phyloP scores from a whole-genome alignment of 2,888 invertebrate genomes.

The Drosophila nigricruria region DNA sequence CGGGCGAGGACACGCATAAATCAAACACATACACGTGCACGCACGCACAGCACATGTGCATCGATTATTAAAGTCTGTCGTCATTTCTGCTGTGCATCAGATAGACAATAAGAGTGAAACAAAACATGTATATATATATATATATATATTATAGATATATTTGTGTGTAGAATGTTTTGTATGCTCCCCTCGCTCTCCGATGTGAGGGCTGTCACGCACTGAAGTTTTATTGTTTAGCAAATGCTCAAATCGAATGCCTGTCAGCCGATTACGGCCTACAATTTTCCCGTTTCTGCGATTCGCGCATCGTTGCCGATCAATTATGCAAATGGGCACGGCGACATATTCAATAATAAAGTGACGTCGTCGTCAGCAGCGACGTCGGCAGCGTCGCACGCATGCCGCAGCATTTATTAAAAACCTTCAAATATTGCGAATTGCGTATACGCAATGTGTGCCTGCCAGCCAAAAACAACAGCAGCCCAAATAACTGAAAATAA shows the following conservation, averaged over 20 bases:
- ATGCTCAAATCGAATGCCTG: conserved; percentile 57
- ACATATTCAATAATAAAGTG: conserved; percentile 79
- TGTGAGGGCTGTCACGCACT: conserved; percentile 53
- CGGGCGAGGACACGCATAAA: conserved; percentile 75
- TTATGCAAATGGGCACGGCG: conserved; percentile 72
- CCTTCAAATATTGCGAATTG: conserved; percentile 50
- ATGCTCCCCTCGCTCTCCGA: not conserved
- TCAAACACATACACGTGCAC: conserved; percentile 48
- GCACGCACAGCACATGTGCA: conserved; percentile 51
- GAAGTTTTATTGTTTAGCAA: conserved; percentile 64
- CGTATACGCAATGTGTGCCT: conserved; percentile 62
- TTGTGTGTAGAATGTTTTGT: not conserved
- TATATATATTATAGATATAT: not conserved
- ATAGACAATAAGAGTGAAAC: conserved; percentile 16
- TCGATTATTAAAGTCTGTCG: conserved; percentile 65
- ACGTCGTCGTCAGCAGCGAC: conserved; percentile 28
- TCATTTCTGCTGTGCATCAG: conserved; percentile 37
- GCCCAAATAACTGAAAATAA: conserved; percentile 18
- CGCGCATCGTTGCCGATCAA: conserved; percentile 79
- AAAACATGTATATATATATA: not conserved
- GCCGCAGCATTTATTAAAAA: conserved; percentile 74
- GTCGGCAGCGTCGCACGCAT: conserved; percentile 61
- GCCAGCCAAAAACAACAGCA: conserved; percentile 15
- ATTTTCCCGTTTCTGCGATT: conserved; percentile 61
- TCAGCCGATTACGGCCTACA: conserved; percentile 60